phyloP scores from a whole-genome alignment of 2,113 vertebrate genomes.

The Falco punctatus region DNA sequence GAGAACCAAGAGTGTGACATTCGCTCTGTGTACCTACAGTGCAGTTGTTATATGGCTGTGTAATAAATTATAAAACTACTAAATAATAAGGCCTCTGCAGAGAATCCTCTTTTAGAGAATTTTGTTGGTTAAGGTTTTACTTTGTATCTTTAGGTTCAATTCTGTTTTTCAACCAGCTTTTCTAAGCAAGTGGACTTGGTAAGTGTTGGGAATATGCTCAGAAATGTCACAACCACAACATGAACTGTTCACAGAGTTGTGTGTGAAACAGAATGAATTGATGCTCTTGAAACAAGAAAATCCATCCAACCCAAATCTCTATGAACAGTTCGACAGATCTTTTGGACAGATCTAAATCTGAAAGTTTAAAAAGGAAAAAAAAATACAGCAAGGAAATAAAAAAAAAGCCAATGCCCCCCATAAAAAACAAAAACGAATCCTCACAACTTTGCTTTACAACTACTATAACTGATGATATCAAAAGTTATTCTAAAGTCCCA shows the following conservation, averaged over 20 bases:
- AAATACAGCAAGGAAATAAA: fast-evolving
- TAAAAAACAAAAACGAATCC: too few relatives aligned
- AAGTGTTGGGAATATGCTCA: not conserved
- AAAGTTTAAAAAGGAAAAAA: not conserved
- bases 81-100: not conserved
- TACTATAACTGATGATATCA: not conserved
- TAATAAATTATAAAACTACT: not conserved
- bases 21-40: not conserved
- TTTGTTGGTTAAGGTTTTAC: not conserved
- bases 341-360: not conserved
- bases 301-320: not conserved
- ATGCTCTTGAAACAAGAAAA: not conserved
- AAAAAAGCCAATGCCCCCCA: not conserved
- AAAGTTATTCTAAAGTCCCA: not conserved
- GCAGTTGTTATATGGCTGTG: not conserved
- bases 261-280: not conserved
- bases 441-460: not conserved
- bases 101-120: not conserved
- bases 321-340: not conserved
- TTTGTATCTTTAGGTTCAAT: not conserved
- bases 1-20: not conserved
- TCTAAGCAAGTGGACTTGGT: not conserved
- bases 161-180: not conserved
- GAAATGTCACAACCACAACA: not conserved
- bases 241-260: not conserved